Base-by-base conservation (phyloP, 2,888 invertebrate species). In the Ornithoptera priamus region DNA sequence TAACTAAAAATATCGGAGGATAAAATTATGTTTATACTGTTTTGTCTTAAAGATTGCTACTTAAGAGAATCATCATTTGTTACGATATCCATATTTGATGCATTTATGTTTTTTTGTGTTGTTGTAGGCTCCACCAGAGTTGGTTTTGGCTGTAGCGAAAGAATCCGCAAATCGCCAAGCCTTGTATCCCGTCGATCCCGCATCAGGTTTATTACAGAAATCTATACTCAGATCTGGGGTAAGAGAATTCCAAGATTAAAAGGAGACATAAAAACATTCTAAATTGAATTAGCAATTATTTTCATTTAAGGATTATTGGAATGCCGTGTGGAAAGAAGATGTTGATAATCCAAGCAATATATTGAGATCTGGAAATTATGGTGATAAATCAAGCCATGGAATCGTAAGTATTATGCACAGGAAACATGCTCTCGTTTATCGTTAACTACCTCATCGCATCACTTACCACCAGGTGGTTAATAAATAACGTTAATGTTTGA, bases 321-420 rank as follows among this genome's bases (percentile, higher is more conserved):
- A 89, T 68, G 75, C 75, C 10, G 79, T 86, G 1, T 86, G 87
- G 86, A 80, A 79, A 69, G 88, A 89, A 77, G 83, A 87, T 1
- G 77, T 84, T 0, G 73, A 83, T 57, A 80, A 84, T 0, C 73
- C 76, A 22, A 66, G 22, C 20, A 67, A 73, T 22, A 42, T 73
- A 1, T 67, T 86, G 42, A 78, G 86, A 65, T 72, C 77, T 18
- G 69, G 67, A 12, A 69, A 73, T 10, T 72, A 64, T 15, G 72
- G 72, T 10, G 61, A 72, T 57, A 57, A 57, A 22, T 24, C 53
- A 0, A n/a, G 12, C 17, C 64, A 46, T 53, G 58, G 50, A 20
- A 46, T 75, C 59, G 77, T 76, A 72, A 74, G 74, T 68, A 17
- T 62, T 57, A 46, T 57, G n/a, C 20, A 20, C 18, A 2, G n/a